Percentiles rank a stretch among this genome's conserved stretches.
Conservation (phyloP, 1,140 invertebrate species). For the Palaemon carinicauda region DNA sequence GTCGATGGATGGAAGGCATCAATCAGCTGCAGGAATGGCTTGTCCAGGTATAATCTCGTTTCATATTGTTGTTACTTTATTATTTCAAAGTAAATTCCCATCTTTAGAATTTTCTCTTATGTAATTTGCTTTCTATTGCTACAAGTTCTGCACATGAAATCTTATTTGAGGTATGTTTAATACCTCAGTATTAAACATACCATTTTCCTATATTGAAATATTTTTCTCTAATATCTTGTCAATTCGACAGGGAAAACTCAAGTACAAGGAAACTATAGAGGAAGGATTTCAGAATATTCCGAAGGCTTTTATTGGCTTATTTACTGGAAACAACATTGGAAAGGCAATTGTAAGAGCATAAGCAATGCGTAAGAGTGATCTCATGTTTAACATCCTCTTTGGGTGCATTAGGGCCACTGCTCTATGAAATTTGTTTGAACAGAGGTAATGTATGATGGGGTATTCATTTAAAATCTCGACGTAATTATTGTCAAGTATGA, state of each 20-base stretch:
- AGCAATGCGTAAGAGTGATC: background rate
- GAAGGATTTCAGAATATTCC: slow-evolving; percentile 75
- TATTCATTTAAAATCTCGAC: too few relatives aligned
- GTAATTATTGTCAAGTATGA: too few relatives aligned
- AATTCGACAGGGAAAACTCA: slow-evolving; percentile 68
- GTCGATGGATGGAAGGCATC: slow-evolving; percentile 69
- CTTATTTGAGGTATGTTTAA: background rate
- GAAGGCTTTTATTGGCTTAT: slow-evolving; percentile 72
- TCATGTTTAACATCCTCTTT: background rate
- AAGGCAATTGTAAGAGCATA: slow-evolving; percentile 72
- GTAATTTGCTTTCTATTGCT: too few relatives aligned
- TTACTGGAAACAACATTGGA: slow-evolving; percentile 72
- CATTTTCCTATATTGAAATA: background rate
- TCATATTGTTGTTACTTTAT: background rate
- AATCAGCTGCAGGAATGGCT: slow-evolving; percentile 72
- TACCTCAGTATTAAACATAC: too few relatives aligned
- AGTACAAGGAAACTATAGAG: slow-evolving; percentile 71
- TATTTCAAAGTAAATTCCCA: background rate
- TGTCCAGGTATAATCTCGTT: slow-evolving; percentile 65
- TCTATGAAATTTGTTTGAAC: too few relatives aligned
- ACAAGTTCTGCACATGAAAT: too few relatives aligned
- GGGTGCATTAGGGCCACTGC: too few relatives aligned
- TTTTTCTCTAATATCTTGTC: background rate
- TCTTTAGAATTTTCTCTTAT: too few relatives aligned
- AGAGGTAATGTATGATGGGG: too few relatives aligned